Evolutionary conservation across 2,113 vertebrate genomes (phyloP), one percentile per base, ranked within the genome.

Genomic region (Lipophrys pholis): DNA sequence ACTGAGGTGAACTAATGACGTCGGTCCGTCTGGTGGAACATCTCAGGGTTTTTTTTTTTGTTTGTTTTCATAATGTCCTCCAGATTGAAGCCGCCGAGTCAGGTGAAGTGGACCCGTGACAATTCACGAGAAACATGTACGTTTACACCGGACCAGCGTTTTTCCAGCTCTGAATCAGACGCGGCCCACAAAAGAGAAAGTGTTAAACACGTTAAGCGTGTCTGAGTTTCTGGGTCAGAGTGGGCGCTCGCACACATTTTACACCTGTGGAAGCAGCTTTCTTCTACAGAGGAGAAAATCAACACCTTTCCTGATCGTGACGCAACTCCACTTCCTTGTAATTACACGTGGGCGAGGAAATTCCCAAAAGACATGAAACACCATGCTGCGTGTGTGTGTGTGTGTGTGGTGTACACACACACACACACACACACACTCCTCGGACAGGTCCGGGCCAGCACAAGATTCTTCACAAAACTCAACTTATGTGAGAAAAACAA

Each of bases 321-420:
- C 63, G 64, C 55, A 70, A 38, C 71, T 1, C 12, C 8, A 58
- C 85, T 89, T 91, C 87, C 84, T 83, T 68, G 69, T 90, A 87
- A 90, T 78, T 75, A 84, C 69, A 67, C 21, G 65, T 30, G 62
- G 76, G 80, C 70, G 41, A 92, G 93, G 90, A 92, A 93, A 92
- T 93, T 93, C 92, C 93, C 91, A 88, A 87, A 74, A 83, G 71
- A 89, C 81, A 65, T 60, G 63, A 82, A 76, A 69, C 53, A 52
- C 35, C 45, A 69, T 50, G 50, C 40, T 30, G 59, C 42, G 51
- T 68, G 68, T 71, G 60, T 76, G 65, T 69, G 57, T 78, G 76
- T 70, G 69, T 62, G 54, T 17, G 52, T 43, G 49, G 42, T 11
- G 1, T 12, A 12, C 12, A 5, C 41, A 38, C 30, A 68, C 42